Conservation (phyloP, 1,140 invertebrate species). For the Berghia stephanieae region DNA sequence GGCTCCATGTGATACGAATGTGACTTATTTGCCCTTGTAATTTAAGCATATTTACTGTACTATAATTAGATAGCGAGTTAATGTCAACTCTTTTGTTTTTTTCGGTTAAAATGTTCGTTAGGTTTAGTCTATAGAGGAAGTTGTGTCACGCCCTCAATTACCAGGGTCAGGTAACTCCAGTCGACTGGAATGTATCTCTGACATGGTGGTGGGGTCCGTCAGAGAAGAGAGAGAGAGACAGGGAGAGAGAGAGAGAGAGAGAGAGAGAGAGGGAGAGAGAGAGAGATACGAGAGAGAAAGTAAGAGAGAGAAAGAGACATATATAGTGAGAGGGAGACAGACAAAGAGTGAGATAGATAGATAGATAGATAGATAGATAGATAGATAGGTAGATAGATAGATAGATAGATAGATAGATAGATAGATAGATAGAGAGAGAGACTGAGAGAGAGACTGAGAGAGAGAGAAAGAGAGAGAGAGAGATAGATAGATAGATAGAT, state of each 20-base stretch:
- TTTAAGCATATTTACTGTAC: too few relatives aligned
- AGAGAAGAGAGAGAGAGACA: conserved; percentile 1
- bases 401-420: conserved; percentile 7
- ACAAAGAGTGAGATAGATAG: not conserved
- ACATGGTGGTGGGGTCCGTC: too few relatives aligned
- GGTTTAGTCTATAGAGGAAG: too few relatives aligned
- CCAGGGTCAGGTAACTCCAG: too few relatives aligned
- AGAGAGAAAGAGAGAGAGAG: not conserved
- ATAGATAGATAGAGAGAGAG: not conserved
- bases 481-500: conserved; percentile 20
- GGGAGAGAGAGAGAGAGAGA: conserved; percentile 4
- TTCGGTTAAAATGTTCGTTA: too few relatives aligned
- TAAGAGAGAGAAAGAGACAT: not conserved
- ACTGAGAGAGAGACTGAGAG: not conserved
- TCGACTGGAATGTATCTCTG: too few relatives aligned
- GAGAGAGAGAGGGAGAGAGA: not conserved
- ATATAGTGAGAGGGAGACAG: not conserved
- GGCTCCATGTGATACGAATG: too few relatives aligned
- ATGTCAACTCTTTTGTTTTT: too few relatives aligned
- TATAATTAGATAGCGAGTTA: too few relatives aligned
- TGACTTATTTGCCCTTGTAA: too few relatives aligned
- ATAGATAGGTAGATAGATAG: not conserved
- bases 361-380: not conserved
- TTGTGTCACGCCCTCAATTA: too few relatives aligned
- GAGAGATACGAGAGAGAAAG: not conserved